Base-by-base conservation (phyloP, 2,797 vertebrate species). In the Anniella stebbinsi region DNA sequence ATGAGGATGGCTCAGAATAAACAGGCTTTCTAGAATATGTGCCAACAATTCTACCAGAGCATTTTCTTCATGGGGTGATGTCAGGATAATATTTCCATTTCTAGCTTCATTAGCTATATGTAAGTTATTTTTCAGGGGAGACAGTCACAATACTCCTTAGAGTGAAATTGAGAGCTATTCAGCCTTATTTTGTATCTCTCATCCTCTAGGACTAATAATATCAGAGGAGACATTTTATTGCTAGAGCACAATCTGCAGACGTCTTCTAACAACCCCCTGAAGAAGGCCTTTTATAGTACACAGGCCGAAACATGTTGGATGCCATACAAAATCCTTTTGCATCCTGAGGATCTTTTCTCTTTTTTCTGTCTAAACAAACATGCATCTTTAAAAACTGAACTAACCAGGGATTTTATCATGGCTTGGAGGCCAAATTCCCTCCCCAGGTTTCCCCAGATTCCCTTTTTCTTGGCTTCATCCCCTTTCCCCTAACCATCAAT, bases 41-140 rank as follows among this genome's bases (percentile, higher is more conserved):
- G 12, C 92, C 8, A 8, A 4, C 93, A 90, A 92, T 87, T 73
- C 89, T 93, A 48, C 86, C 2, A 30, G 91, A 48, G 48, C 57
- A 60, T 13, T 2, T 57, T 88, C 38, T 0, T 1, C 25, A n/a
- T 57, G 82, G 48, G 72, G 86, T 87, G 80, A 86, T 21, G 57
- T 72, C 54, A 80, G 54, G 76, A 86, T 66, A 87, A 94, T 83
- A 54, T 77, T 28, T 86, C 1, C 13, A 18, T 87, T 93, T 92
- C 89, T 91, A 86, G 33, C 67, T 86, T 93, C 87, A 83, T 90
- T 92, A 92, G 83, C 18, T 1, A 85, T 51, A 91, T 33, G 63
- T 48, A 89, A 91, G 91, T 75, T 88, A 83, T 51, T 94, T 76
- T 93, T 92, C 9, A 94, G 93, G 87, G 72, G 86, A 76, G 21